These are phyloP conservation scores for Onychorhynchus coronatus DNA, from an alignment of 2,113 vertebrate species.

Conservation along the genomic window DNA sequence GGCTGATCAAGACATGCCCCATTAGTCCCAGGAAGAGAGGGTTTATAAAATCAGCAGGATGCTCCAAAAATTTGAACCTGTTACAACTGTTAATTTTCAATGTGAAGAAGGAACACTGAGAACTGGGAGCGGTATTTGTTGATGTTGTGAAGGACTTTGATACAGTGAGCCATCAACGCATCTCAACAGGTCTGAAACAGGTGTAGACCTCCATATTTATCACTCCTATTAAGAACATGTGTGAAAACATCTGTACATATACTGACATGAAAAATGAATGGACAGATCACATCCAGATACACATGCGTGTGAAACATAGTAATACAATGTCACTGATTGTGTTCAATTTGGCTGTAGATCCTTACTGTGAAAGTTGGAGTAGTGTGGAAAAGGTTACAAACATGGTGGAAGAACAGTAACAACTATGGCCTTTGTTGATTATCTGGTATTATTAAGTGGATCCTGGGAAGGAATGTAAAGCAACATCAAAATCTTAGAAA, in stretches of 20 bases:
- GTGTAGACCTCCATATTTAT: too few species aligned
- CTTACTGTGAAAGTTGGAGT: background rate
- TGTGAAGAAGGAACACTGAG: background rate
- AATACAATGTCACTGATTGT: background rate
- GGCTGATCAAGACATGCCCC: background rate
- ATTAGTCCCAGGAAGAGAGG: background rate
- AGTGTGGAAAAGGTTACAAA: rapidly evolving
- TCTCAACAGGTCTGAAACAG: too few species aligned
- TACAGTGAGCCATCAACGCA: too few species aligned
- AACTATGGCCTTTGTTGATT: background rate
- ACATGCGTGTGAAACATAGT: background rate
- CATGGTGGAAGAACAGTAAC: rapidly evolving
- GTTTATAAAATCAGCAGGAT: background rate
- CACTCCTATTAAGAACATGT: background rate
- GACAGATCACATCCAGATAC: background rate
- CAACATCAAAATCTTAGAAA: background rate
- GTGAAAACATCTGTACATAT: background rate
- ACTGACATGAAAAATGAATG: background rate
- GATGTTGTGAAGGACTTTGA: background rate
- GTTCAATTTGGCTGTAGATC: background rate
- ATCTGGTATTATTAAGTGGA: background rate
- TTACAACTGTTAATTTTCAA: background rate
- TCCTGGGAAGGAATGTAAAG: background rate
- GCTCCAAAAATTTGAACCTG: background rate
- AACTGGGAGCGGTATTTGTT: background rate